phyloP scores from a whole-genome alignment of 2,113 vertebrate species.

The Megalops atlanticus region DNA sequence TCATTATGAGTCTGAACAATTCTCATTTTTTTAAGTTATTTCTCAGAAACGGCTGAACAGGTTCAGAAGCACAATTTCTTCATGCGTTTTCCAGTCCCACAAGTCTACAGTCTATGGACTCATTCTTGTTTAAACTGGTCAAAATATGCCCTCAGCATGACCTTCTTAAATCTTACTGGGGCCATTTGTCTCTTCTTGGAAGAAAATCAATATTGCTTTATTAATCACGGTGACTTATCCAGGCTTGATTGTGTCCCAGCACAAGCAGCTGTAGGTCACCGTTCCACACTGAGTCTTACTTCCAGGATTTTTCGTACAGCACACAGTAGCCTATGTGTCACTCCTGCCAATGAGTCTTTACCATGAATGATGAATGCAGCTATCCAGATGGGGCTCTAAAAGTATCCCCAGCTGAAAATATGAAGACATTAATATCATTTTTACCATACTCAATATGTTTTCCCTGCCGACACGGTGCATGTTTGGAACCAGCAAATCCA shows the following conservation, averaged over 20 bases:
- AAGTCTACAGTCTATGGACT: not conserved
- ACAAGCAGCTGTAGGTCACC: not conserved
- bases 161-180: not conserved
- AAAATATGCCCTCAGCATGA: not conserved
- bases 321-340: not conserved
- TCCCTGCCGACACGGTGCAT: not conserved
- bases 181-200: not conserved
- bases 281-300: not conserved
- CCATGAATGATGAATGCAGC: not conserved
- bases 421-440: not conserved
- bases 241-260: not conserved
- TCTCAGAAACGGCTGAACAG: not conserved
- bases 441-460: not conserved
- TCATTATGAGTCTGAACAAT: not conserved
- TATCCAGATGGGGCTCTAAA: not conserved
- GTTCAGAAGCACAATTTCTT: not conserved
- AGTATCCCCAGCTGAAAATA: not conserved
- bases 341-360: not conserved
- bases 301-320: not conserved
- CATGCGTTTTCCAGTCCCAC: not conserved
- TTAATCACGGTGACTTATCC: not conserved
- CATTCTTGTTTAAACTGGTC: not conserved
- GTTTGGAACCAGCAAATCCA: not conserved
- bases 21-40: not conserved
- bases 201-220: slow-evolving; percentile 5